phyloP scores from a whole-genome alignment of 2,888 invertebrate genomes.

The Chloroclysta siterata region DNA sequence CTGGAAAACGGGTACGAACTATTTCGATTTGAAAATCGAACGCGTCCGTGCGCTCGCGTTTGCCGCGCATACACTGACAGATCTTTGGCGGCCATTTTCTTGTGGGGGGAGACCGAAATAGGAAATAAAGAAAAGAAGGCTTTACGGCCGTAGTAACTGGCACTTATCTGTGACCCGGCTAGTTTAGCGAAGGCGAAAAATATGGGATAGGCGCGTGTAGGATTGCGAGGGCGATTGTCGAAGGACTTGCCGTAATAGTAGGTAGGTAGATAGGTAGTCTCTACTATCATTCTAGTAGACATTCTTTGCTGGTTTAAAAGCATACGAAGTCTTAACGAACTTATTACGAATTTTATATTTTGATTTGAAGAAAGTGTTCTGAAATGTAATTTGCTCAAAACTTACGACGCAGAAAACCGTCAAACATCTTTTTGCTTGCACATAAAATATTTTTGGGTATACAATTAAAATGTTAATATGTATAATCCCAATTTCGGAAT shows the following conservation, averaged over 20 bases:
- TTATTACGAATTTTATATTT: too few species aligned
- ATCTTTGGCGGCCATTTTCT: conserved; percentile 70
- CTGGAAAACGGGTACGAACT: conserved; percentile 45
- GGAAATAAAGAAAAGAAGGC: conserved; percentile 73
- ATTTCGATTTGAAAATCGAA: conserved; percentile 43
- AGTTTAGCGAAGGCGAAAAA: conserved; percentile 28
- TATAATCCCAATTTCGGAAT: too few species aligned
- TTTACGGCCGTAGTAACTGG: conserved; percentile 43
- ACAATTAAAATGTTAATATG: too few species aligned
- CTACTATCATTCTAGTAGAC: neutral
- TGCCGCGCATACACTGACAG: conserved; percentile 73
- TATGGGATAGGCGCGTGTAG: conserved; percentile 32
- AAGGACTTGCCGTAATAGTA: conserved; percentile 22
- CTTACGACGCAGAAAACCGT: too few species aligned
- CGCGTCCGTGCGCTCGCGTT: conserved; percentile 66
- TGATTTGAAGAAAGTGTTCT: too few species aligned
- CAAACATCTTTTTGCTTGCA: too few species aligned
- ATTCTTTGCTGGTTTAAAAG: neutral
- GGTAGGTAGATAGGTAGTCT: neutral
- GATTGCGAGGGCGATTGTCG: conserved; percentile 22
- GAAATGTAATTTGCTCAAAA: too few species aligned
- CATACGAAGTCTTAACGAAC: too few species aligned
- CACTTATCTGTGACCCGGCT: conserved; percentile 15
- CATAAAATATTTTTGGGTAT: too few species aligned
- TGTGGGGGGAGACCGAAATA: conserved; percentile 73